Base-by-base conservation (phyloP, 2,113 vertebrate genomes). In the Lonchura striata region DNA sequence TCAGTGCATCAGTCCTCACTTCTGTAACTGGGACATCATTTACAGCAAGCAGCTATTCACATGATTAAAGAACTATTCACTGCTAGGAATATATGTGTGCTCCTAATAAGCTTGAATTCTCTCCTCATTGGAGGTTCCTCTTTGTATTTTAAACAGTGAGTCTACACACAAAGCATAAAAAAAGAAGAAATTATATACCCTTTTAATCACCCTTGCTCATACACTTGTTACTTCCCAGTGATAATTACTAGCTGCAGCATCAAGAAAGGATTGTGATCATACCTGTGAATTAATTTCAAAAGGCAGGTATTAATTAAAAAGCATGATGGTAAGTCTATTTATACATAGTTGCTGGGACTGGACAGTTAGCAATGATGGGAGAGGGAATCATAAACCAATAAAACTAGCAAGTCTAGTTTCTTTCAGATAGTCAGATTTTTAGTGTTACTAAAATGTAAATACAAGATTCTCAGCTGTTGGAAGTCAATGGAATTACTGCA, bases 221-320 rank as follows among this genome's bases (percentile, higher is more conserved):
- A 44, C 2, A 47, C 5, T 72, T 39, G 22, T 92, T 92, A 39
- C 7, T 65, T 64, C n/a, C 52, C 24, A 3, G 39, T 80, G 69
- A 81, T 54, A 94, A 95, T 90, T 78, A 63, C 76, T 69, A 92
- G 41, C 41, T 94, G 42, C 46, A 60, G 56, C 82, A 79, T 52
- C 86, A 91, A 53, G 72, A 53, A 11, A 92, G 10, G 30, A 94
- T 82, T 86, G 30, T 86, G 50, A 53, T 53, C 3, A 7, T 44
- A 81, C 69, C 15, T 89, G 63, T 85, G 64, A 88, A 95, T 76
- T 83, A 30, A 89, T 95, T 89, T 92, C 71, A 77, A 74, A 89
- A 79, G 74, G 27, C 46, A 90, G 41, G 17, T 64, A 53, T 46
- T 90, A 79, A 82, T 79, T 74, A 82, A 49, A 83, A 86, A 71